Evolutionary conservation across 2,797 vertebrate species (phyloP), one percentile per base, ranked within the genome.

Genomic region (Catharus ustulatus): DNA sequence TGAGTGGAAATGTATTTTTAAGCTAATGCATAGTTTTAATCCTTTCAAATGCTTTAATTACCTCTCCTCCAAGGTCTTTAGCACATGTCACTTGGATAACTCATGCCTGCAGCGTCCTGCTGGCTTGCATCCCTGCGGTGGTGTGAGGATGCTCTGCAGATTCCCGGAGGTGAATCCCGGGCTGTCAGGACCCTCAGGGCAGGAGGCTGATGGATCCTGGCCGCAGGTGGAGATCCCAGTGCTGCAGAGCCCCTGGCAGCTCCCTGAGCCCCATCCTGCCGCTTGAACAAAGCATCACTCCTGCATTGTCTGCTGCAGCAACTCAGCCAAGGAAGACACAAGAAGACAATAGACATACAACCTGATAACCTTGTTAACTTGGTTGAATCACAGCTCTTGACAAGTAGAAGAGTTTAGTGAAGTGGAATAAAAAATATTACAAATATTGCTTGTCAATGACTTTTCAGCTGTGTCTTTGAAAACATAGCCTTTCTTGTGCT

Each of bases 281-380:
- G 27, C 91, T 88, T 8, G 66, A 97, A 96, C 95, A 97, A 97
- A 98, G 95, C 95, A 96, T 64, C 89, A 7, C 84, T 95, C 92
- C 96, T 82, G 66, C 92, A 72, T 63, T 96, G 96, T 96, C 97
- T 94, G 88, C 89, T 26, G 52, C 90, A 93, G 94, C 80, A 96
- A 66, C 89, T 51, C 90, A 51, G 91, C 95, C 97, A 92, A 93
- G 93, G 89, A 96, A 97, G 95, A 90, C 96, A 82, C 71, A 96
- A 92, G 92, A 95, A 96, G 95, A 97, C 96, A 98, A 97, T 87
- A 95, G 95, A 81, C 76, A 78, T 59, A 97, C 94, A 95, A 96
- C 97, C 95, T 95, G 96, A 98, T 97, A 98, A 97, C 98, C 95
- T 97, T 97, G 97, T 96, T 96, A 96, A 91, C 81, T 87, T 45